phyloP scores from a whole-genome alignment of 2,888 invertebrate genomes.

The Aquatica leii region DNA sequence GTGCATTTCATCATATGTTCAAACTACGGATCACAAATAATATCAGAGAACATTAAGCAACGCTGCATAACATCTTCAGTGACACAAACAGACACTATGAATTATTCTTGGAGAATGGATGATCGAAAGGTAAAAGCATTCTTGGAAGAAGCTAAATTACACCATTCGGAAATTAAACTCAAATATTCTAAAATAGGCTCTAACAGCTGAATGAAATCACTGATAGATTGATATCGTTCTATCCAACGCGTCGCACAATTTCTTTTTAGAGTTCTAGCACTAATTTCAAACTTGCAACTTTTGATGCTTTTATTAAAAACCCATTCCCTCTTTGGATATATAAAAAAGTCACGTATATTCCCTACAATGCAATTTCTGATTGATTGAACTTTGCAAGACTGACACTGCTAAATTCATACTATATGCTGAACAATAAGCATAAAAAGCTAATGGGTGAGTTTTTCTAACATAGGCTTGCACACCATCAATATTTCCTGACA shows the following conservation, averaged over 20 bases:
- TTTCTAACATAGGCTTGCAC: no score
- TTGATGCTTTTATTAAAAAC: background rate
- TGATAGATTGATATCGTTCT: slow-evolving; percentile 2
- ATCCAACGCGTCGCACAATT: background rate
- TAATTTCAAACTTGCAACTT: background rate
- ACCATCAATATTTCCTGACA: slow-evolving; percentile 44
- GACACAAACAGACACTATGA: slow-evolving; percentile 33
- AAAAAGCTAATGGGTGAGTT: no score
- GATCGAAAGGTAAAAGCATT: background rate
- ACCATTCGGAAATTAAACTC: background rate
- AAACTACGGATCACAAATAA: no score
- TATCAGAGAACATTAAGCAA: no score
- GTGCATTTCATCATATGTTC: no score
- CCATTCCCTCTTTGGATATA: slow-evolving; percentile 20
- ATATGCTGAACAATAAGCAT: slow-evolving; percentile 46
- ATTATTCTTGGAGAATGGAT: background rate
- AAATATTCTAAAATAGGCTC: background rate
- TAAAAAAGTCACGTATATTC: slow-evolving; percentile 28
- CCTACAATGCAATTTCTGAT: slow-evolving; percentile 42
- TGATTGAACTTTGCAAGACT: slow-evolving; percentile 37
- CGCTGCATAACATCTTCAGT: no score
- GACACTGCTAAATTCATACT: slow-evolving; percentile 45
- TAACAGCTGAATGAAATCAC: slow-evolving; percentile 1
- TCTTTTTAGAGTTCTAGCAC: background rate
- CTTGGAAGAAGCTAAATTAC: background rate